A percentile compares a stretch with the other conserved stretches of the same genome.
Conservation (phyloP, 2,113 vertebrate genomes). For the Corydoras sp. region DNA sequence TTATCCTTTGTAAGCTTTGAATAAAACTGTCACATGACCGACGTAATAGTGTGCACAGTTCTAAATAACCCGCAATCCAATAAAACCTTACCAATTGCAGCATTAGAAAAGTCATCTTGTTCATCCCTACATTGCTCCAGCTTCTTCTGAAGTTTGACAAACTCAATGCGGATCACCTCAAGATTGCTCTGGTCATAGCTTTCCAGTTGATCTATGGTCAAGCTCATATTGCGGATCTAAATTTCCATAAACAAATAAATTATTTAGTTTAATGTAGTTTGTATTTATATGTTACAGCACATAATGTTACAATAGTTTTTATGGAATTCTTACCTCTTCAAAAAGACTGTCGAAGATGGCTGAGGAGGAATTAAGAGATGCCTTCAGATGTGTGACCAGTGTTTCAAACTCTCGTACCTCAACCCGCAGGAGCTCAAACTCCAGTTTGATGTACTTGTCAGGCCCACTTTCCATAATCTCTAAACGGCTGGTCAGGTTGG, state of each 20-base stretch:
- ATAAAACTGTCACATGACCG: too few relatives aligned
- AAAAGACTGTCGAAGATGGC: conserved; percentile 56
- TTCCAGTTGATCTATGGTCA: conserved; percentile 65
- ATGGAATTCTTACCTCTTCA: conserved; percentile 48
- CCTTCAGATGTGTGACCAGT: conserved; percentile 58
- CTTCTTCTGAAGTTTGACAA: conserved; percentile 62
- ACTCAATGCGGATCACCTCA: conserved; percentile 59
- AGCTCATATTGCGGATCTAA: conserved; percentile 66
- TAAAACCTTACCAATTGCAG: conserved; percentile 50
- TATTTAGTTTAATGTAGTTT: too few relatives aligned
- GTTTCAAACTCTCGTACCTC: conserved; percentile 60
- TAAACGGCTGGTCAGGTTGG: conserved; percentile 43
- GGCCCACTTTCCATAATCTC: conserved; percentile 45
- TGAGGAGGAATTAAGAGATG: conserved; percentile 56
- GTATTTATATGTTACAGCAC: too few relatives aligned
- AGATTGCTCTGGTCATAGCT: conserved; percentile 64
- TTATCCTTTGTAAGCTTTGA: too few relatives aligned
- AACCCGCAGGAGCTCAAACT: conserved; percentile 62
- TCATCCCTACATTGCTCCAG: conserved; percentile 63
- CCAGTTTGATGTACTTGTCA: conserved; percentile 59
- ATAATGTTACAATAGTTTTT: not conserved
- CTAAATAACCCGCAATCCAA: not conserved
- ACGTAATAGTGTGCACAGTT: not conserved
- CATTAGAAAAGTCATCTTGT: conserved; percentile 47
- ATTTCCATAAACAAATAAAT: too few relatives aligned